Evolutionary conservation across 2,113 vertebrate genomes (phyloP).

Genomic region (Gobius niger): DNA sequence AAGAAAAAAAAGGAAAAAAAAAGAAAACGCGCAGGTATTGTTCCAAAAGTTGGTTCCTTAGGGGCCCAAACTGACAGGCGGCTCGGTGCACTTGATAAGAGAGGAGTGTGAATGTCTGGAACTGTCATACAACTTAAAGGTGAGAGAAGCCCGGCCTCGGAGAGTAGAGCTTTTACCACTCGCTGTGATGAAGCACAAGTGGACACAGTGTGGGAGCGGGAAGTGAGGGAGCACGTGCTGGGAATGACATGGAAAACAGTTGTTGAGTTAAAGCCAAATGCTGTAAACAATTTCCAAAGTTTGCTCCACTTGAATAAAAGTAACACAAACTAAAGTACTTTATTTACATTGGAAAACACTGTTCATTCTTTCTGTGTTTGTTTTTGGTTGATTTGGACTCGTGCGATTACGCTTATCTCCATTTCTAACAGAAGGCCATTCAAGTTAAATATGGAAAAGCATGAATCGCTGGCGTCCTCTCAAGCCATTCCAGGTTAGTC

Average conservation of each 20-base stretch:
- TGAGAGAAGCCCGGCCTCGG: conserved; percentile 20
- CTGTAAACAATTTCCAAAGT: not conserved
- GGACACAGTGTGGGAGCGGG: not conserved
- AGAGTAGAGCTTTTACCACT: conserved; percentile 17
- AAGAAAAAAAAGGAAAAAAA: too few relatives aligned
- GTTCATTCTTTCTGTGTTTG: not conserved
- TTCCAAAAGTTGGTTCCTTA: conserved; percentile 45
- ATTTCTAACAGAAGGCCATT: not conserved
- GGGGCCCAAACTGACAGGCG: conserved; percentile 39
- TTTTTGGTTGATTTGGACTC: not conserved
- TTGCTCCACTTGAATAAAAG: not conserved
- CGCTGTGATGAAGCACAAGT: conserved; percentile 12
- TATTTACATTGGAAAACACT: not conserved
- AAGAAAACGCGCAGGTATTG: conserved; percentile 54
- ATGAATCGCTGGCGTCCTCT: not conserved
- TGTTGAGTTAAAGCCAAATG: too few relatives aligned
- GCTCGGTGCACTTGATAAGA: conserved; percentile 52
- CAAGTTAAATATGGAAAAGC: not conserved
- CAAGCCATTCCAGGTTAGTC: not conserved
- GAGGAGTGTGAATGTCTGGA: conserved; percentile 42
- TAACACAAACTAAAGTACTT: not conserved
- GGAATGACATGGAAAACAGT: not conserved
- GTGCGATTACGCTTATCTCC: not conserved
- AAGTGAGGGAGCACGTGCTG: conserved; percentile 1
- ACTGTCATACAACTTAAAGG: conserved; percentile 33